These are phyloP conservation scores for Zoanthus gigantus DNA, from an alignment of 92 coral and sea anemone species.

Conservation along the genomic window DNA sequence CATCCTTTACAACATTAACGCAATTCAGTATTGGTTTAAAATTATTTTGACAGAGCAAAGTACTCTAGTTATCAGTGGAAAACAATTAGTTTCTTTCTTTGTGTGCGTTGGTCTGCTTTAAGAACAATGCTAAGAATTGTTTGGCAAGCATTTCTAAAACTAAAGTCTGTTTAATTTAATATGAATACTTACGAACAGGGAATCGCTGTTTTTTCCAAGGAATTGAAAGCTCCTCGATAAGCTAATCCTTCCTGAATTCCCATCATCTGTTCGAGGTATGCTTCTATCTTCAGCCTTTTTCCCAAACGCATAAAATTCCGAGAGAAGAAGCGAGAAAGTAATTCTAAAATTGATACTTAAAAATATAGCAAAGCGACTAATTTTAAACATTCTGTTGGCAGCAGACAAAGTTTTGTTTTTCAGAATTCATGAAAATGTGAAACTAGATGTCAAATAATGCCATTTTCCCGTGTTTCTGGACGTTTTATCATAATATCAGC, in stretches of 20 bases:
- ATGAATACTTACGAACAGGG: conserved; percentile 35
- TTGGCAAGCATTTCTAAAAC: neutral
- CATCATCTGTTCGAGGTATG: conserved; percentile 21
- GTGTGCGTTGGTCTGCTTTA: neutral
- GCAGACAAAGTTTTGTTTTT: neutral
- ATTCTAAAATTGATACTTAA: neutral
- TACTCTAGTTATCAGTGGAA: too few relatives aligned
- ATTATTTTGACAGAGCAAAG: too few relatives aligned
- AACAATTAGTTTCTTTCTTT: too few relatives aligned
- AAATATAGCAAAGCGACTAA: neutral
- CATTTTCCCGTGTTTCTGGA: neutral
- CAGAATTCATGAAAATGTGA: neutral
- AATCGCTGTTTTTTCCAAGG: conserved; percentile 26
- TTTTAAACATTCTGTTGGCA: neutral
- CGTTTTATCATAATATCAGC: neutral
- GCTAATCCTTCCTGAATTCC: conserved; percentile 18
- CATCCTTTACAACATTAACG: too few relatives aligned
- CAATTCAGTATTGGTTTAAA: too few relatives aligned
- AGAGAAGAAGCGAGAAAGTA: neutral
- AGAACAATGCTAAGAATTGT: neutral
- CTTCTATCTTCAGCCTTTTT: neutral
- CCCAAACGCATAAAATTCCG: conserved; percentile 41
- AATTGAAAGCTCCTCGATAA: conserved; percentile 24
- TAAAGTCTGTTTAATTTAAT: neutral
- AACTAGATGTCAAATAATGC: neutral